Percentiles rank a stretch among this genome's conserved stretches.
phyloP scores from a whole-genome alignment of 2,797 vertebrate genomes.

The Clarias fuscus region DNA sequence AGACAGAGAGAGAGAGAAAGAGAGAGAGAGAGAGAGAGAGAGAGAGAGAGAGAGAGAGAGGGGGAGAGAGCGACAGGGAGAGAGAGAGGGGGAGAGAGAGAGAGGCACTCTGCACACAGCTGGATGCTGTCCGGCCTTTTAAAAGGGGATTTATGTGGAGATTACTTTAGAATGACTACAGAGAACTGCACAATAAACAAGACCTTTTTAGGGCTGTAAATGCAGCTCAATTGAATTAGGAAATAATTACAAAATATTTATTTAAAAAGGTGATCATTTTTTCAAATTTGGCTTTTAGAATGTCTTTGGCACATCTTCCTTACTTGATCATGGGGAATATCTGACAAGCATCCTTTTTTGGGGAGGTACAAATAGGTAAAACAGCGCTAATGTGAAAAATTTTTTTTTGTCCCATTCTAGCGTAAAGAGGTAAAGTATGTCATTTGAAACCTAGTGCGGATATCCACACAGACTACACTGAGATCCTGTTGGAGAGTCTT shows the following conservation, averaged over 20 bases:
- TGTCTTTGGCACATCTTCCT: slow-evolving; percentile 24
- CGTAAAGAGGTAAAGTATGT: slow-evolving; percentile 62
- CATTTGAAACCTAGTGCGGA: slow-evolving; percentile 68
- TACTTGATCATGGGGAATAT: slow-evolving; percentile 34
- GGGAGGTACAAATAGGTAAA: slow-evolving; percentile 40
- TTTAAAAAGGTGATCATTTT: slow-evolving; percentile 49
- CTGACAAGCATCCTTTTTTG: slow-evolving; percentile 45
- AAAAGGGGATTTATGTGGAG: slow-evolving; percentile 74
- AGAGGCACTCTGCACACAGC: slow-evolving; percentile 55
- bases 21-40: no score
- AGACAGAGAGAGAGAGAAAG: background rate
- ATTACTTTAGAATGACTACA: slow-evolving; percentile 69
- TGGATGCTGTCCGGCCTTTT: slow-evolving; percentile 71
- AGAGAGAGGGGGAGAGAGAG: background rate
- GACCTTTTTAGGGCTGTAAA: slow-evolving; percentile 46
- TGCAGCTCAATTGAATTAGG: slow-evolving; percentile 53
- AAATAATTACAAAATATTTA: slow-evolving; percentile 50
- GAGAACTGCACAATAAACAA: slow-evolving; percentile 64
- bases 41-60: slow-evolving; percentile 17
- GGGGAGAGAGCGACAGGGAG: slow-evolving; percentile 7
- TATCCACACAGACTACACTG: slow-evolving; percentile 68
- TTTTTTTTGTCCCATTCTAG: slow-evolving; percentile 50
- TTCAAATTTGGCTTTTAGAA: slow-evolving; percentile 38
- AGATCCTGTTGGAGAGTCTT: slow-evolving; percentile 56
- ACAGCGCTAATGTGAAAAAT: slow-evolving; percentile 46